These are phyloP conservation scores for Eulimnadia texana DNA, from an alignment of 1,140 invertebrate species.

Conservation along the genomic window DNA sequence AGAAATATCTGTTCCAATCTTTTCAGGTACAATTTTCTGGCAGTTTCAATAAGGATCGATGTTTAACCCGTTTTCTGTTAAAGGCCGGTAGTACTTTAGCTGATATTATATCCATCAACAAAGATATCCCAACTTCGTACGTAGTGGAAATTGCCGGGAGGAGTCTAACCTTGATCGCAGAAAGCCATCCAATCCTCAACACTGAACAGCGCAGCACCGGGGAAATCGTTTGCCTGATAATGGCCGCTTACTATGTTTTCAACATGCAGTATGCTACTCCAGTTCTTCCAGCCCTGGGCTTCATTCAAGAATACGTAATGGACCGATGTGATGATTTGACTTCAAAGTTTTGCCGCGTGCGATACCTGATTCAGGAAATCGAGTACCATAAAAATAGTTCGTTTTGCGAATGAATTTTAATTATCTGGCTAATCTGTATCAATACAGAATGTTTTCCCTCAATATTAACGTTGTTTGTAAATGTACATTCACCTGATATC, in stretches of 20 bases:
- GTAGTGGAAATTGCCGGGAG: neutral
- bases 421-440: too few species aligned
- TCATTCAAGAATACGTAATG: neutral
- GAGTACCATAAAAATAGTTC: neutral
- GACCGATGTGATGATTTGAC: neutral
- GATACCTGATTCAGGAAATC: neutral
- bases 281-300: neutral
- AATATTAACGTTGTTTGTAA: too few species aligned
- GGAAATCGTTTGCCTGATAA: neutral
- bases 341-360: neutral
- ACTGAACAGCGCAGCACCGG: neutral
- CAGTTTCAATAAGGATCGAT: neutral
- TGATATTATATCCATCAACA: neutral
- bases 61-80: neutral
- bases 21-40: neutral
- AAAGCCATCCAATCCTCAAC: neutral
- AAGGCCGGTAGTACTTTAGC: neutral
- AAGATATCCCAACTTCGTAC: neutral
- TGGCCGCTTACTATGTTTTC: neutral
- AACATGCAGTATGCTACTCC: neutral
- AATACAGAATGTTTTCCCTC: neutral
- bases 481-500: too few species aligned
- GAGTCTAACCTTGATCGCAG: neutral
- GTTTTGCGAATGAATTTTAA: neutral
- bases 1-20: neutral